A percentile compares a stretch with the other conserved stretches of the same genome.
Conservation (phyloP, 2,113 vertebrate genomes). For the Saccopteryx leptura region DNA sequence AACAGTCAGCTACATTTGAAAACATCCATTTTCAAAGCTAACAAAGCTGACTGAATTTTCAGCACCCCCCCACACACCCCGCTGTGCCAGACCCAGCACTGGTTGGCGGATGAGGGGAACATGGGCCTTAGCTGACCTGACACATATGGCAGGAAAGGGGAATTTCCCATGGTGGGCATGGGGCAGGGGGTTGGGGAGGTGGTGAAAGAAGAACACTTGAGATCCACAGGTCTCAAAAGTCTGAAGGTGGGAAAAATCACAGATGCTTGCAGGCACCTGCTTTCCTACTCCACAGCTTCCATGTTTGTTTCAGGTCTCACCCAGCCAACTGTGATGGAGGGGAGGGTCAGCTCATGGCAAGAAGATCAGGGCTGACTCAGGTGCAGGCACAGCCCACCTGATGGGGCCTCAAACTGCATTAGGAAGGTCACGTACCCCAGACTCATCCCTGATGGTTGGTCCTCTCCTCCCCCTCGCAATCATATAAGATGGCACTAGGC, state of each 20-base stretch:
- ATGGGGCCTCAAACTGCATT: accelerated
- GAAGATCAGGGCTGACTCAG: accelerated
- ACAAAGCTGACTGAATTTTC: neutral
- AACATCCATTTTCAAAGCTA: neutral
- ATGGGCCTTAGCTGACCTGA: accelerated
- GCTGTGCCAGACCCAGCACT: neutral
- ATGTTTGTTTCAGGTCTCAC: neutral
- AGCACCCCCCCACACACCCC: no score
- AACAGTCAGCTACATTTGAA: neutral
- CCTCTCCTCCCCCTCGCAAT: no score
- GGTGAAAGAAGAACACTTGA: neutral
- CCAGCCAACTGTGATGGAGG: accelerated
- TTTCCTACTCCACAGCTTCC: neutral
- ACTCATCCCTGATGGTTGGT: accelerated
- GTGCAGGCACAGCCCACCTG: neutral
- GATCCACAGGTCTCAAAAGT: neutral
- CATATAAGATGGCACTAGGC: neutral
- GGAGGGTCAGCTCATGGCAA: accelerated
- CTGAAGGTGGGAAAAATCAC: no score
- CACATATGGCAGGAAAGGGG: neutral
- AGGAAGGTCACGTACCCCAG: neutral
- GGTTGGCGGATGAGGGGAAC: accelerated
- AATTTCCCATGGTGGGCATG: accelerated
- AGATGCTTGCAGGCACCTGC: accelerated
- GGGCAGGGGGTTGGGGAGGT: accelerated